These are phyloP conservation scores for Bufo gargarizans DNA, from an alignment of 2,113 vertebrate genomes.

Conservation along the genomic window DNA sequence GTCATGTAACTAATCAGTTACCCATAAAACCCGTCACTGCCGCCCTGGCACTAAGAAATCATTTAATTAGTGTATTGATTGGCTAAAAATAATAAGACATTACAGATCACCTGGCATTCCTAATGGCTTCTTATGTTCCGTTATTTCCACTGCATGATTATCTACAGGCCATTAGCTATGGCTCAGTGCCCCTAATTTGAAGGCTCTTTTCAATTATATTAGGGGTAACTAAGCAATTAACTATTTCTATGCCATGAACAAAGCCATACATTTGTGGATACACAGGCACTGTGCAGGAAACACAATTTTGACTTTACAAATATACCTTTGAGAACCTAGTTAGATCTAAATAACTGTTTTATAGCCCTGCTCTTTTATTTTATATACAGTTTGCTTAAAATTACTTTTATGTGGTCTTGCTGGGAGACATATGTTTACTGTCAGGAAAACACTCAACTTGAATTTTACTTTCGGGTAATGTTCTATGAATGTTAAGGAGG, in stretches of 20 bases:
- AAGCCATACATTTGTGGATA: not conserved
- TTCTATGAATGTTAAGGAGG: not conserved
- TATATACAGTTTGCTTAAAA: not conserved
- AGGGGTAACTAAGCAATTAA: constrained; percentile 8
- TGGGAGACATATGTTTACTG: not conserved
- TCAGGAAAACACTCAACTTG: not conserved
- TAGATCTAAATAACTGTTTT: not conserved
- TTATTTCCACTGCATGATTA: constrained; percentile 54
- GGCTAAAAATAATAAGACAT: constrained; percentile 56
- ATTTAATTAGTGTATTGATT: constrained; percentile 59
- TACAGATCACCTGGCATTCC: constrained; percentile 55
- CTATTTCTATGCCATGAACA: not conserved
- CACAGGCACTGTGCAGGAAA: not conserved
- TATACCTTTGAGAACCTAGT: not conserved
- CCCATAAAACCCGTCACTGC: constrained; percentile 51
- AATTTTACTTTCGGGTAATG: not conserved
- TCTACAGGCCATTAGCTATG: constrained; percentile 49
- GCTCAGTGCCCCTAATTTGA: constrained; percentile 34
- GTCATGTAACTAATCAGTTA: constrained; percentile 49
- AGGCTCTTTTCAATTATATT: constrained; percentile 14
- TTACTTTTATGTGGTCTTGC: not conserved
- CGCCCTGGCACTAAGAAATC: constrained; percentile 54
- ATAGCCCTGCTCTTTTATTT: not conserved
- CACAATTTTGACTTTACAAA: not conserved
- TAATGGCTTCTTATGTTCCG: constrained; percentile 52